Evolutionary conservation across 2,113 vertebrate species (phyloP), one percentile per base, ranked within the genome.

Genomic region (Syngnathus scovelli): DNA sequence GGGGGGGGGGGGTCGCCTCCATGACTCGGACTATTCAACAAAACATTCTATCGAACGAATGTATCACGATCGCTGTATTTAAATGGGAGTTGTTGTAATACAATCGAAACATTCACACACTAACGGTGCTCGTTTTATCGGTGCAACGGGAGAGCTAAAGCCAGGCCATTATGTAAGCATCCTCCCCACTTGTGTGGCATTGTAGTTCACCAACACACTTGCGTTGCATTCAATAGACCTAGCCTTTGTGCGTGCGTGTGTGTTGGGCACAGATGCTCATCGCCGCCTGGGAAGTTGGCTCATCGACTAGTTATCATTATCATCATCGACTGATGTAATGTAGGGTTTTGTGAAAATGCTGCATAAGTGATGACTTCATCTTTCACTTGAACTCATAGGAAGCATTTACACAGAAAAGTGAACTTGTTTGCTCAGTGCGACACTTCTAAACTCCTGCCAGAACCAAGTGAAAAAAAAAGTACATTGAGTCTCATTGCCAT

Each of bases 401-500:
- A 44, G 21, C 21, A 44, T 23, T 21, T 44, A 58, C 83, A 76
- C 60, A 64, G 71, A 74, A 78, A 61, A 38, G 59, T 61, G 7
- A 87, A 88, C 86, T 86, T 88, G 86, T 89, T 88, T 87, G 86
- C 85, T 86, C 10, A 46, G 41, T 62, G 55, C 66, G 54, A 39
- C 69, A 60, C 63, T 84, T 75, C 67, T 33, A 78, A 84, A 88
- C 76, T 87, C 85, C 44, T n/a, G 54, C 49, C 16, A 6, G 55
- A 43, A 7, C 48, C 21, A 6, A 62, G 43, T 5, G 16, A 0
- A 21, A 4, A 0, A 21, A 4, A 38, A 5, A 6, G 0, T 6
- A 6, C 1, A 1, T n/a, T 13, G 1, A n/a, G 19, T 23, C 10
- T 21, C 23, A 43, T 27, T 2, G 2, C 1, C n/a, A 33, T 18